A percentile compares a stretch with the other conserved stretches of the same genome.
phyloP scores from a whole-genome alignment of 2,797 vertebrate genomes.

The Aldrovandia affinis region DNA sequence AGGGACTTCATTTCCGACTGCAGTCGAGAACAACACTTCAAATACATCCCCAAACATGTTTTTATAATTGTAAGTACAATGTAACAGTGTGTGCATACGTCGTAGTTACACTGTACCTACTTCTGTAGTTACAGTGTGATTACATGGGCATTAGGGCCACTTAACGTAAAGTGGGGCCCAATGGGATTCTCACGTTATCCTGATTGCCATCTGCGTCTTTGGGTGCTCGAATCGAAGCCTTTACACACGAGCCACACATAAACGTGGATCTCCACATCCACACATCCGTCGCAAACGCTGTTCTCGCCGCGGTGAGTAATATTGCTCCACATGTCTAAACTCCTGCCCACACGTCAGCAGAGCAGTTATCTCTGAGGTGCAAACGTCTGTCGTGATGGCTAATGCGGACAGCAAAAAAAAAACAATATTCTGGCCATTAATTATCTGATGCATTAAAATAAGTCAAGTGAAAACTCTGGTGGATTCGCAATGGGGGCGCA shows the following conservation, averaged over 20 bases:
- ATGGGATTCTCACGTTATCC: background rate
- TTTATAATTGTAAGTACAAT: too few species aligned
- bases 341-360: background rate
- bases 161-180: too few species aligned
- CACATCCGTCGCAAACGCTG: background rate
- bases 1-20: too few species aligned
- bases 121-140: too few species aligned
- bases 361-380: background rate
- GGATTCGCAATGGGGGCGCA: background rate
- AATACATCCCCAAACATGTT: too few species aligned
- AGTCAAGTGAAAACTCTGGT: background rate
- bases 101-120: too few species aligned
- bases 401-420: background rate
- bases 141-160: too few species aligned
- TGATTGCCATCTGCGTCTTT: background rate
- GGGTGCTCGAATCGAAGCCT: background rate
- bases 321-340: background rate
- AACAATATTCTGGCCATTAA: too few species aligned
- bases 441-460: background rate
- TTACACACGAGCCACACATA: background rate
- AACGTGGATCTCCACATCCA: background rate
- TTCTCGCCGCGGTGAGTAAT: background rate
- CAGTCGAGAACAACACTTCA: too few species aligned
- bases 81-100: too few species aligned
- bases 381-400: background rate